phyloP scores from a whole-genome alignment of 2,888 invertebrate genomes.

The Acrocyrtus sp. region DNA sequence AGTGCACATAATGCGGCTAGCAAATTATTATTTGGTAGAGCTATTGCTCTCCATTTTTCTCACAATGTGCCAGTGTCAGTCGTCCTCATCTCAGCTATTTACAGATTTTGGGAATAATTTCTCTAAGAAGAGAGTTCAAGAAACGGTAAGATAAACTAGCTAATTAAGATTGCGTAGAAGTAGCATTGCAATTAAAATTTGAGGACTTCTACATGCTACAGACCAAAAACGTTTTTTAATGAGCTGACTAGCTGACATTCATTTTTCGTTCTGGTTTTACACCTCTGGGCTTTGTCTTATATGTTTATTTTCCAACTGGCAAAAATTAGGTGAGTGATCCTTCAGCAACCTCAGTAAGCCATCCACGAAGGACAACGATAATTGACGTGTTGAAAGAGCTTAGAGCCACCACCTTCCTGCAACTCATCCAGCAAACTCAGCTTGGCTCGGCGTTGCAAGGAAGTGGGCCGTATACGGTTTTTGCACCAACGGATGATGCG shows the following conservation, averaged over 20 bases:
- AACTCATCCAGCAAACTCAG: slow-evolving; percentile 63
- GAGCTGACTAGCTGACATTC: no score
- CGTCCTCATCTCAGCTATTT: slow-evolving; percentile 57
- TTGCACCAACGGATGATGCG: slow-evolving; percentile 63
- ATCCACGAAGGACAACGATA: slow-evolving; percentile 62
- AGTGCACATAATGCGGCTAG: neutral
- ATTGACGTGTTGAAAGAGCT: slow-evolving; percentile 63
- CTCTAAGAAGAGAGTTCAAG: slow-evolving; percentile 59
- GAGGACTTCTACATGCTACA: no score
- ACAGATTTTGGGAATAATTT: slow-evolving; percentile 60
- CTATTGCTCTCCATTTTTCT: slow-evolving; percentile 30
- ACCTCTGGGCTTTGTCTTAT: no score
- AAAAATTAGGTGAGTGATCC: slow-evolving; percentile 61
- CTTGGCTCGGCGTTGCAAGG: slow-evolving; percentile 62
- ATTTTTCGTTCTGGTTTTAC: no score
- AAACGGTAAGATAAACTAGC: slow-evolving; percentile 56
- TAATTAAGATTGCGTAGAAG: no score
- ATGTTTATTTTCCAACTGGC: no score
- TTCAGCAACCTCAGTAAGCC: slow-evolving; percentile 57
- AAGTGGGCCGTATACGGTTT: slow-evolving; percentile 63
- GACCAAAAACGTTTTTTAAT: no score
- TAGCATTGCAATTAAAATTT: no score
- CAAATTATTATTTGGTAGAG: slow-evolving; percentile 11
- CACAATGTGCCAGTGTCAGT: slow-evolving; percentile 43
- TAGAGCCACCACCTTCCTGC: slow-evolving; percentile 62